Base-by-base conservation (phyloP, 2,113 vertebrate species). In the Hyperoodon ampullatus region DNA sequence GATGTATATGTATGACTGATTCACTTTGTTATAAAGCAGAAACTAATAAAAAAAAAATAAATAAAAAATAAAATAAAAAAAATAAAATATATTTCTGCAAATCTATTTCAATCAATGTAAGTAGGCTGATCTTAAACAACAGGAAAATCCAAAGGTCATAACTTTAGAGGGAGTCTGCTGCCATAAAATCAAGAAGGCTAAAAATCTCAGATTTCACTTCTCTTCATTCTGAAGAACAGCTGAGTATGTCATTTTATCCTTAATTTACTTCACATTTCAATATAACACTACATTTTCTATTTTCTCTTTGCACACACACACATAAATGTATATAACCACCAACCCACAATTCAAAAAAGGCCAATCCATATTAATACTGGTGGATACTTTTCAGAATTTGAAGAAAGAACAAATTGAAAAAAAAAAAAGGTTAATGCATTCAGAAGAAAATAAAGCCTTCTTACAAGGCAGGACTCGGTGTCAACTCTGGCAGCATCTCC, bases 301-400 rank as follows among this genome's bases (percentile, higher is more conserved):
- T 96, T 96, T 96, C 82, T 90, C 84, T 97, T 30, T 61, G 12
- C 7, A 19, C 7, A 61, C 33, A 50, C 33, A 44, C 26, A 55
- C 6, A n/a, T 5, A n/a, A 58, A 84, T 35, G 24, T 63, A 47
- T 16, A 71, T 39, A 85, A 60, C 35, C 39, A 92, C 94, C 95
- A 98, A 97, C 87, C 44, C 92, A 95, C 85, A 98, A 97, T 89
- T 96, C 96, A 96, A 98, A 98, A 98, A 97, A 96, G 97, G 96
- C 98, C 98, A 99, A 98, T 99, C 98, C 96, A 98, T 96, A 98
- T 98, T 99, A 99, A 98, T 70, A 97, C 97, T 98, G 77, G 80
- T 96, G 87, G 95, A 96, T 98, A 96, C 96, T 98, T 99, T 98
- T 97, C 96, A 97, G 98, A 87, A 42, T 85, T 13, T 47, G 23